phyloP scores from a whole-genome alignment of 2,888 invertebrate genomes.

The Pseudococcus viburni region DNA sequence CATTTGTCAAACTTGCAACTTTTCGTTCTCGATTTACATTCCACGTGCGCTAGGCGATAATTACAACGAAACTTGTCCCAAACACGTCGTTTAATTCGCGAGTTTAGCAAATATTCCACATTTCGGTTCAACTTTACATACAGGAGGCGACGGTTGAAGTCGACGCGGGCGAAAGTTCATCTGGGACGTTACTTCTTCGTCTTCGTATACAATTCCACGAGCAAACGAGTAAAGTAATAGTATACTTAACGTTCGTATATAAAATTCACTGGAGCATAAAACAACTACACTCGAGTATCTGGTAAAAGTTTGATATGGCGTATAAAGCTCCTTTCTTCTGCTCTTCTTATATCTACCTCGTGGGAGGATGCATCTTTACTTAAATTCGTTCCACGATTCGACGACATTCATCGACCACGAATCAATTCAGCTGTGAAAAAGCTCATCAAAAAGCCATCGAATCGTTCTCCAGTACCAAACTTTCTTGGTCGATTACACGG shows the following conservation, averaged over 20 bases:
- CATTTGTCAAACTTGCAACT: conserved; percentile 9
- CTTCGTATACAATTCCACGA: neutral
- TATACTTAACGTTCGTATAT: neutral
- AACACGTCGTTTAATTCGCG: conserved; percentile 18
- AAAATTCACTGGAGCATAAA: conserved; percentile 20
- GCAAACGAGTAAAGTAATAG: neutral
- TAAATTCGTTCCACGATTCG: neutral
- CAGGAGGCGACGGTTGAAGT: neutral
- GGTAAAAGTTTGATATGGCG: neutral
- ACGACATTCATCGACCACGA: no score
- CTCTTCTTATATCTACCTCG: neutral
- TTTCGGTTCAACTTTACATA: neutral
- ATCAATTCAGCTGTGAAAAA: neutral
- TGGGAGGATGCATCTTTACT: neutral
- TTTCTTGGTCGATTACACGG: neutral
- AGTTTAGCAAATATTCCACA: neutral
- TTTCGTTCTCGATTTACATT: neutral
- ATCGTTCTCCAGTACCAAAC: neutral
- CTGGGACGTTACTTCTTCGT: neutral
- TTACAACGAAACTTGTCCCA: neutral
- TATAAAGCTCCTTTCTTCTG: neutral
- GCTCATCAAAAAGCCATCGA: no score
- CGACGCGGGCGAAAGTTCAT: conserved; percentile 1
- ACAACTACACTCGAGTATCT: neutral
- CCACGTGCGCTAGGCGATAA: neutral